Base-by-base conservation (phyloP, 2,113 vertebrate genomes). In the Onychostruthus taczanowskii region DNA sequence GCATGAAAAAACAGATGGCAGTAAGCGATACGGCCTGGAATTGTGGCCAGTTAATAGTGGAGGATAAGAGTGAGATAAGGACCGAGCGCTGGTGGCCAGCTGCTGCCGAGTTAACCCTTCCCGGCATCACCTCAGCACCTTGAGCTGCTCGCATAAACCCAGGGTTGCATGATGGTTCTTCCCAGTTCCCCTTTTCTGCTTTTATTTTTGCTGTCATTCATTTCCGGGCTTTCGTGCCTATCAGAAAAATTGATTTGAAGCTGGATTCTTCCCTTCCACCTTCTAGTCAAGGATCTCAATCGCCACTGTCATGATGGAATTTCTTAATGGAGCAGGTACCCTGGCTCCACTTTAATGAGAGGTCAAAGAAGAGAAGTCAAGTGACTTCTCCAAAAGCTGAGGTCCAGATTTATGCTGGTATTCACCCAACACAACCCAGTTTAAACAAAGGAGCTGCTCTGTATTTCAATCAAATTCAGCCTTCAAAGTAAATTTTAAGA, bases 1-100 rank as follows among this genome's bases (percentile, higher is more conserved):
- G 93, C 67, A 2, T 31, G 91, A 83, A 96, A 64, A 96, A 97
- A 97, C 97, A 97, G 97, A 97, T 98, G 97, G 97, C 94, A 85
- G 97, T 95, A 98, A 98, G 84, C 31, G 97, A 98, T 98, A 87
- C 0, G 70, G 62, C 19, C 93, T 5, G 10, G 79, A 83, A 96
- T 93, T 79, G 94, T 95, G 96, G 92, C 92, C 92, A 90, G 84
- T 90, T 96, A 87, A 96, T 96, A 96, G 96, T 37, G 16, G 75
- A 91, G 96, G 96, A 96, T 96, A 93, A 96, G 84, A 95, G 70
- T 49, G 94, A 96, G 96, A 94, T 96, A 91, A 95, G 94, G 95
- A 91, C 77, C 94, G 27, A 93, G 90, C 88, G 7, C 87, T 91
- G 91, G 89, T 89, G 90, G 82, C 94, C 97, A 97, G 96, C 96